Percentiles rank a stretch among this genome's conserved stretches.
These are phyloP conservation scores for Sebastolobus alascanus DNA, from an alignment of 2,797 vertebrate genomes.

Conservation along the genomic window DNA sequence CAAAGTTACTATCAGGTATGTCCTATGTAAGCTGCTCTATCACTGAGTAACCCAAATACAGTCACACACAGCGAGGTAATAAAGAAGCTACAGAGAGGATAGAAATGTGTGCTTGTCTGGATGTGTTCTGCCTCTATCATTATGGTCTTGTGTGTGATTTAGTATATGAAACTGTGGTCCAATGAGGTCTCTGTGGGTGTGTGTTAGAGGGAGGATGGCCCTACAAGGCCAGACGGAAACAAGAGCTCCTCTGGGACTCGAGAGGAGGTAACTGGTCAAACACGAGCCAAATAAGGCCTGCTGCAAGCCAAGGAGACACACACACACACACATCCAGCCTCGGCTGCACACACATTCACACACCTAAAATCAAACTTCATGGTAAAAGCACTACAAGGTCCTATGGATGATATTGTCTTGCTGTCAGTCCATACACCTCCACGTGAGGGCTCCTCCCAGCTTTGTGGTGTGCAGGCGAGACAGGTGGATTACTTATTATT, in stretches of 20 bases:
- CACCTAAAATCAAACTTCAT: slow-evolving; percentile 29
- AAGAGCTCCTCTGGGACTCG: slow-evolving; percentile 77
- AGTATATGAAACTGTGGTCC: slow-evolving; percentile 43
- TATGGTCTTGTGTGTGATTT: slow-evolving; percentile 23
- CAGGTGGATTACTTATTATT: slow-evolving; percentile 63
- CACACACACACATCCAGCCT: slow-evolving; percentile 52
- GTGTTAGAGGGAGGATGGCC: slow-evolving; percentile 80
- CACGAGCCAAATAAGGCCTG: slow-evolving; percentile 91
- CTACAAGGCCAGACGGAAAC: slow-evolving; percentile 90
- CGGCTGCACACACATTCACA: slow-evolving; percentile 28
- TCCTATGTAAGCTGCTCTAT: not conserved
- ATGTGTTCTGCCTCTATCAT: slow-evolving; percentile 21
- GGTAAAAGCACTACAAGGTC: not conserved
- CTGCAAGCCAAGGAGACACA: slow-evolving; percentile 58
- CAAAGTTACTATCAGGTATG: not conserved
- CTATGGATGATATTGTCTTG: not conserved
- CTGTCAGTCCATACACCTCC: not conserved
- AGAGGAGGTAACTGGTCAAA: slow-evolving; percentile 87
- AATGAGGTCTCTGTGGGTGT: slow-evolving; percentile 62
- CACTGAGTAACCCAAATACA: slow-evolving; percentile 9
- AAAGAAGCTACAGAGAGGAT: not conserved
- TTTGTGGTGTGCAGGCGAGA: slow-evolving; percentile 26
- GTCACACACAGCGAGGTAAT: slow-evolving; percentile 6
- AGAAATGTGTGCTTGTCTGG: slow-evolving; percentile 7
- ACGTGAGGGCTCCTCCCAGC: slow-evolving; percentile 41